Evolutionary conservation across 2,888 invertebrate species (phyloP).

Genomic region (Pristionchus entomophagus): DNA sequence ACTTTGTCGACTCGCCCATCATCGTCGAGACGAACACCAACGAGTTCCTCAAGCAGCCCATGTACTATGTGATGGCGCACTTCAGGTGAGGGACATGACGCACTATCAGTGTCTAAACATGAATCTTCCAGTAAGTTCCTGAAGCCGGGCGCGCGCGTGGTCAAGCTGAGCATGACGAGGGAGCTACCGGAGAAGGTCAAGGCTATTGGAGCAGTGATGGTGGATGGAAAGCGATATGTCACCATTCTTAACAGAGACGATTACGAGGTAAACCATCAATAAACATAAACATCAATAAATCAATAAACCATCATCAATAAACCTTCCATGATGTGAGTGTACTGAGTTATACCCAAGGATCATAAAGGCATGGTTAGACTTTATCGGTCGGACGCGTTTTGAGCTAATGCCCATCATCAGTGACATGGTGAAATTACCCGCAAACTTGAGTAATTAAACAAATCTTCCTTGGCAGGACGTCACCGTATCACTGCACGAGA

Average conservation of each 20-base stretch:
- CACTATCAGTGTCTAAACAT: too few species aligned
- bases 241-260: constrained; percentile 57
- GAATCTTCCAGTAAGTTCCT: constrained; percentile 64
- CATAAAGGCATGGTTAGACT: too few species aligned
- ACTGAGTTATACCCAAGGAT: too few species aligned
- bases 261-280: constrained; percentile 17
- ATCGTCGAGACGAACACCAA: constrained; percentile 81
- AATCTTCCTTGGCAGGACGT: background rate
- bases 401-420: too few species aligned
- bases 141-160: constrained; percentile 53
- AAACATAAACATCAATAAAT: too few species aligned
- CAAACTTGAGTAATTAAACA: background rate
- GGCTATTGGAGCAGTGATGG: constrained; percentile 51
- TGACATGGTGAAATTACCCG: too few species aligned
- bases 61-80: constrained; percentile 89
- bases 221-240: constrained; percentile 55
- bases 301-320: too few species aligned
- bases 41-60: constrained; percentile 91
- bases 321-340: too few species aligned
- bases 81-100: too few species aligned
- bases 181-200: constrained; percentile 22
- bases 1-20: constrained; percentile 88
- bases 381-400: too few species aligned
- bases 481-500: constrained; percentile 52
- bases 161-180: constrained; percentile 10